These are phyloP conservation scores for Bos indicus DNA, from an alignment of 2,113 vertebrate genomes.

Conservation along the genomic window DNA sequence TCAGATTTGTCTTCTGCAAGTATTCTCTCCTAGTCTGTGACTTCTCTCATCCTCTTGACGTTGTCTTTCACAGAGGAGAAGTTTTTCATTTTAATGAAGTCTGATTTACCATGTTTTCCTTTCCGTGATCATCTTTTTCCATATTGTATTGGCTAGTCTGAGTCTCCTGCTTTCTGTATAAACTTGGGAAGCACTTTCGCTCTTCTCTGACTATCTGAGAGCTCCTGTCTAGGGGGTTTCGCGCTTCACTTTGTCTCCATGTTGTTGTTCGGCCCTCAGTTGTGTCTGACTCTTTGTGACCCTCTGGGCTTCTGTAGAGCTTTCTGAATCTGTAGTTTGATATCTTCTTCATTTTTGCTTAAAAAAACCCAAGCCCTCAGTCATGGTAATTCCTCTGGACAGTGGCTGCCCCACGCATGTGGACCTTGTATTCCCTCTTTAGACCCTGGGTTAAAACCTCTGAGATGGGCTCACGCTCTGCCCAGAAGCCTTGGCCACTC, in stretches of 20 bases:
- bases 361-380: background rate
- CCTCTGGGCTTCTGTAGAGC: background rate
- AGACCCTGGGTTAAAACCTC: too few relatives aligned
- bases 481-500: background rate
- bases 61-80: background rate
- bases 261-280: background rate
- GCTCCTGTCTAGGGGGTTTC: background rate
- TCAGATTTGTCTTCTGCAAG: background rate
- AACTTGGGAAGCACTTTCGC: background rate
- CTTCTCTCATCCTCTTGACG: background rate
- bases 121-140: background rate
- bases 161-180: background rate
- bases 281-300: background rate
- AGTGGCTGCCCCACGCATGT: rapidly evolving
- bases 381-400: background rate
- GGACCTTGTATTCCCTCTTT: rapidly evolving
- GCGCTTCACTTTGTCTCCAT: background rate
- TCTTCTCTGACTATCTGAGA: background rate
- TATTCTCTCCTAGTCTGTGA: background rate
- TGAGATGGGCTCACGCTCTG: too few relatives aligned
- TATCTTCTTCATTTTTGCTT: background rate
- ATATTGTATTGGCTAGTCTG: background rate
- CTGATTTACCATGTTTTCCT: background rate
- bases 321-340: background rate
- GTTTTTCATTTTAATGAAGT: background rate